A percentile compares a stretch with the other conserved stretches of the same genome.
Conservation (phyloP, 2,888 invertebrate species). For the Rhopalosiphum nymphaeae region DNA sequence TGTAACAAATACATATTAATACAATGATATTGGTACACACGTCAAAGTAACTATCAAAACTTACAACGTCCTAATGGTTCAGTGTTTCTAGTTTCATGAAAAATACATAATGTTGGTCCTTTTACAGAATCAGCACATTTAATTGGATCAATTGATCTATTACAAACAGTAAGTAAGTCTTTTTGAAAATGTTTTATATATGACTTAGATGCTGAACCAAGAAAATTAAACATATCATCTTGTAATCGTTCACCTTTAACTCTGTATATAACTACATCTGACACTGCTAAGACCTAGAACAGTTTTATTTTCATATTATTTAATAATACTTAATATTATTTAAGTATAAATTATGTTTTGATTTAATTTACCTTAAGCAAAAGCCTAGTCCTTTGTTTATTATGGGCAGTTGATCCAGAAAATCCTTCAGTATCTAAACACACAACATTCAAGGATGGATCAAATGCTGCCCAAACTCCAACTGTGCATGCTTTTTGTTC, state of each 20-base stretch:
- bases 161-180: slow-evolving; percentile 71
- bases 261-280: slow-evolving; percentile 83
- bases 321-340: slow-evolving; percentile 5
- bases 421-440: slow-evolving; percentile 87
- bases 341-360: not conserved
- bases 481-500: slow-evolving; percentile 80
- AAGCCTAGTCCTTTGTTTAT: slow-evolving; percentile 78
- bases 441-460: slow-evolving; percentile 76
- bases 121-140: slow-evolving; percentile 73
- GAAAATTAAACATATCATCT: slow-evolving; percentile 82
- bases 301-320: slow-evolving; percentile 49
- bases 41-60: slow-evolving; percentile 40
- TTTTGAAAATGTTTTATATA: slow-evolving; percentile 81
- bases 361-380: slow-evolving; percentile 75
- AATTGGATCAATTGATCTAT: slow-evolving; percentile 68
- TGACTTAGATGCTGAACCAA: slow-evolving; percentile 82
- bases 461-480: slow-evolving; percentile 84
- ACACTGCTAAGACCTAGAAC: slow-evolving; percentile 80
- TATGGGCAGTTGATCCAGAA: slow-evolving; percentile 75
- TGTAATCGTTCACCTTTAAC: slow-evolving; percentile 82
- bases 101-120: slow-evolving; percentile 83
- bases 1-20: slow-evolving; percentile 65
- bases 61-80: slow-evolving; percentile 75
- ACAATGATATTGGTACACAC: slow-evolving; percentile 65
- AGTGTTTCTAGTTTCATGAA: slow-evolving; percentile 84